Evolutionary conservation across 2,113 vertebrate genomes (phyloP).

Genomic region (Rutilus rutilus): DNA sequence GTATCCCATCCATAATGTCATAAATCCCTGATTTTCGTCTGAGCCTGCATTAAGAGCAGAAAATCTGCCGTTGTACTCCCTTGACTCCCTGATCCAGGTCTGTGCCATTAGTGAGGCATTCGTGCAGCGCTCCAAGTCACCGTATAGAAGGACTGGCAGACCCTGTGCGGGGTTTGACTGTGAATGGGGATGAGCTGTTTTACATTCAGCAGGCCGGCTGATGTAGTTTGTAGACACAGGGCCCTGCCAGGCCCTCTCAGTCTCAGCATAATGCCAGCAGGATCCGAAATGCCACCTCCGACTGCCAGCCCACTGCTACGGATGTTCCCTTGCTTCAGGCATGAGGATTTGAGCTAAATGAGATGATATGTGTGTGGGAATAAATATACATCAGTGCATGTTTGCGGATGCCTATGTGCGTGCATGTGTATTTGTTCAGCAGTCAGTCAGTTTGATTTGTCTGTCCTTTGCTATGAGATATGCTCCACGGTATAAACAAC

Average conservation of each 20-base stretch:
- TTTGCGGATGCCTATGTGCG: background rate
- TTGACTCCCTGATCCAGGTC: constrained; percentile 1
- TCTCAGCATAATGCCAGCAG: constrained; percentile 38
- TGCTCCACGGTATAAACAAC: constrained; percentile 41
- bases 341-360: constrained; percentile 12
- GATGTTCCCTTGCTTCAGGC: background rate
- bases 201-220: constrained; percentile 34
- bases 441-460: constrained; percentile 20
- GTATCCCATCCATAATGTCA: background rate
- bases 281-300: constrained; percentile 30
- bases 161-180: constrained; percentile 16
- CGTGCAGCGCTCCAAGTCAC: constrained; percentile 18
- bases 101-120: constrained; percentile 38
- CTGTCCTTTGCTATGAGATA: constrained; percentile 38
- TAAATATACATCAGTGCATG: constrained; percentile 10
- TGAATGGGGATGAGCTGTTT: constrained; percentile 26
- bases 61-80: constrained; percentile 23
- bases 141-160: background rate
- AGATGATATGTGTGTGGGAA: background rate
- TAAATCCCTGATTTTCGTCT: constrained; percentile 8
- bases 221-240: constrained; percentile 45
- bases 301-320: background rate
- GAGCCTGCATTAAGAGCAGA: background rate
- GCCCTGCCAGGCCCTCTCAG: constrained; percentile 27
- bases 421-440: constrained; percentile 18